Conservation (phyloP, 2,113 vertebrate species). For the Siniperca chuatsi region DNA sequence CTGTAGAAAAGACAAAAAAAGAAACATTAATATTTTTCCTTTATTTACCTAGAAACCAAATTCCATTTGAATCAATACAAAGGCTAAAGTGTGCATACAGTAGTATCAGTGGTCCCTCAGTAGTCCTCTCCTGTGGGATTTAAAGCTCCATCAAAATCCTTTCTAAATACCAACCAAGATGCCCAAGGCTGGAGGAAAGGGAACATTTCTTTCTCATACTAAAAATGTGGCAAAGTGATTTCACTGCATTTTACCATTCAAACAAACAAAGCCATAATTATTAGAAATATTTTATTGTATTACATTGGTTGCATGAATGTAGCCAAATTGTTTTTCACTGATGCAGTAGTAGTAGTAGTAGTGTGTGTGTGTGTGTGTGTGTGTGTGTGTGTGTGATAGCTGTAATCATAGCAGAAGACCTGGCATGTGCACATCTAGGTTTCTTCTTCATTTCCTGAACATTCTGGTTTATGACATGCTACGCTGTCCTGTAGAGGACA, state of each 20-base stretch:
- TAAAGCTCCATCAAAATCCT: neutral
- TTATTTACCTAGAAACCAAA: neutral
- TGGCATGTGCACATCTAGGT: no score
- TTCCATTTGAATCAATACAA: no score
- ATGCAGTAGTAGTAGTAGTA: no score
- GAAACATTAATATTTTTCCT: slow-evolving; percentile 29
- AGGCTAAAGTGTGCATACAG: neutral
- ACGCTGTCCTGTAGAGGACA: no score
- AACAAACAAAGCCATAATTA: neutral
- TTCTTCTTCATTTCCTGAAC: no score
- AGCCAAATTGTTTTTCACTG: no score
- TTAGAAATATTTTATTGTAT: no score
- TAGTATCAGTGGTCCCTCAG: neutral
- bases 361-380: no score
- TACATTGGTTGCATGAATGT: no score
- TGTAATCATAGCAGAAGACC: no score
- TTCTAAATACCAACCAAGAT: neutral
- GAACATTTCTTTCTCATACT: neutral
- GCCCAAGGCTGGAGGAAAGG: neutral
- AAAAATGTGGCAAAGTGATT: neutral
- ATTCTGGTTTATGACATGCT: no score
- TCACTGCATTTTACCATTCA: neutral
- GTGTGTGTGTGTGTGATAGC: no score
- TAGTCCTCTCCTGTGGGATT: neutral
- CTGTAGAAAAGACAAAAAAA: slow-evolving; percentile 76